Base-by-base conservation (phyloP, 2,113 vertebrate genomes). In the Marmota flaviventris region DNA sequence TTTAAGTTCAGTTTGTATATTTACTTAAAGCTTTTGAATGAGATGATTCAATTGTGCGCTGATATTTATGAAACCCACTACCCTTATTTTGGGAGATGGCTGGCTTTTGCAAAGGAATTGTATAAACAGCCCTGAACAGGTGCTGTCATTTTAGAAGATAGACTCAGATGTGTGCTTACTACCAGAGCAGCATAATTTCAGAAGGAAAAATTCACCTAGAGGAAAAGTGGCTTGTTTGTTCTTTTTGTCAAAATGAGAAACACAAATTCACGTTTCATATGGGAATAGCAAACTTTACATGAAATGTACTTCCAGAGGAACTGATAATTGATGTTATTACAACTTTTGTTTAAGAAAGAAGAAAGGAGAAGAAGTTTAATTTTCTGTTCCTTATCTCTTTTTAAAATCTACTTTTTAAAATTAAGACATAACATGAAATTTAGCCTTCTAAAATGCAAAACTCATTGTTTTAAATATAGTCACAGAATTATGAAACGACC, bases 291-390 rank as follows among this genome's bases (percentile, higher is more conserved):
- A 96, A 96, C 61, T 97, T 96, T 97, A 93, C 79, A 89, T 16
- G 42, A 97, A 93, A 95, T 81, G 72, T 67, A 37, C n/a, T 97
- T 97, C 97, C 78, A 1, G 73, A 95, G 67, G 48, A 94, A 95
- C 8, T 79, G 20, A 34, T 97, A 95, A 98, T 91, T 97, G 94
- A 98, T 97, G 48, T 96, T 96, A 88, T 96, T 97, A 90, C 48
- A 89, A 86, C 96, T 96, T 89, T 90, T 95, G 8, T 83, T 61
- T 9, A 88, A 86, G 85, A 90, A 97, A 78, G 14, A 92, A 51
- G 27, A 17, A 96, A 97, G 76, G 85, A 96, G 85, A 39, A 87
- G 73, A 95, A 95, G 97, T 96, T 96, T 96, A 1, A 97, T 98
- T 98, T 98, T 34, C 92, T 94, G 82, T 95, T 95, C 45, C 32